Evolutionary conservation across 1,140 invertebrate genomes (phyloP).

Genomic region (Medauroidea extradentata): DNA sequence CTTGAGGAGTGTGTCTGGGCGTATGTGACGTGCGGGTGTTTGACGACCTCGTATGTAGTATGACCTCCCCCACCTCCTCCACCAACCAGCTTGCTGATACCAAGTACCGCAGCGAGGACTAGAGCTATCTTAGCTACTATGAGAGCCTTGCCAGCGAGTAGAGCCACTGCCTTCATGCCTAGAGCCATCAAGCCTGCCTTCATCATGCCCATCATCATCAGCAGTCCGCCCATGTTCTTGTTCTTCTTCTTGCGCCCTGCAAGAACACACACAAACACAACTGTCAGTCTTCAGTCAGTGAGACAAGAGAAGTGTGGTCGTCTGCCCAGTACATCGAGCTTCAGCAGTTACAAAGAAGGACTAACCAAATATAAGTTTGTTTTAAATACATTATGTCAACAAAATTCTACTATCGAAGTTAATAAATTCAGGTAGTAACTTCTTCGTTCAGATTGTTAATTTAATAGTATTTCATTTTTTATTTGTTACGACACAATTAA

Average conservation of each 20-base stretch:
- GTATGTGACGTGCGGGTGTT: slow-evolving; percentile 72
- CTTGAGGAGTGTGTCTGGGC: slow-evolving; percentile 67
- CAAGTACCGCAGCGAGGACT: slow-evolving; percentile 66
- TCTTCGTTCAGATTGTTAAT: too few relatives aligned
- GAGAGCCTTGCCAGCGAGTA: slow-evolving; percentile 68
- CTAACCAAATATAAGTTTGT: too few relatives aligned
- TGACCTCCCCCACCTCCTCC: slow-evolving; percentile 48
- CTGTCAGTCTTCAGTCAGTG: too few relatives aligned
- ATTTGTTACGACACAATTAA: too few relatives aligned
- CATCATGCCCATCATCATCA: slow-evolving; percentile 58
- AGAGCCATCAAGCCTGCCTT: slow-evolving; percentile 67
- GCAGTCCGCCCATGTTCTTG: slow-evolving; percentile 51
- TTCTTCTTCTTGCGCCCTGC: slow-evolving; percentile 46
- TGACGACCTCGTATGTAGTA: slow-evolving; percentile 74
- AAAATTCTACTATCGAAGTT: too few relatives aligned
- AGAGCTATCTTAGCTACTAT: slow-evolving; percentile 71
- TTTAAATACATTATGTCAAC: too few relatives aligned
- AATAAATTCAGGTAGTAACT: too few relatives aligned
- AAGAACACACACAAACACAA: too few relatives aligned
- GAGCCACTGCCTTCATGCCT: slow-evolving; percentile 67
- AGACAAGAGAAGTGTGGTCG: not conserved
- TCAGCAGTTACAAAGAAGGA: too few relatives aligned
- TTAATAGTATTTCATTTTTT: too few relatives aligned
- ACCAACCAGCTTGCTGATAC: slow-evolving; percentile 67
- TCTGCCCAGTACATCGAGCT: not conserved